phyloP scores from a whole-genome alignment of 1,140 invertebrate species.

The Pseudobourletiella spinata region DNA sequence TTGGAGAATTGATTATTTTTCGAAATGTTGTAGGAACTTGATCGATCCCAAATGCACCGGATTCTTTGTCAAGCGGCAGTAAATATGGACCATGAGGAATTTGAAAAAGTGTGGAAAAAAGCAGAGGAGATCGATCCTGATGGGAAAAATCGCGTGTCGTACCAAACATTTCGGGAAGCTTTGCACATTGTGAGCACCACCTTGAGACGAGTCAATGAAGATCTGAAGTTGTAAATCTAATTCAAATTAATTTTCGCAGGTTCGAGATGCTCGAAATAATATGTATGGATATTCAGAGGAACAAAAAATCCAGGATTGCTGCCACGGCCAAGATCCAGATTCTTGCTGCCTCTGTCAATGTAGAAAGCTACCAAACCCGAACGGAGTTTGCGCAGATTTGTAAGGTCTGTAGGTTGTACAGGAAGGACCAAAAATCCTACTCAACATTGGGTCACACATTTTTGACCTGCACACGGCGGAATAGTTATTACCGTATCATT shows the following conservation, averaged over 20 bases:
- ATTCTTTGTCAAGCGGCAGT: constrained; percentile 27
- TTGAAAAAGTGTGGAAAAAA: constrained; percentile 28
- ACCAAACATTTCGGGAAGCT: constrained; percentile 35
- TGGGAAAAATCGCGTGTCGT: constrained; percentile 25
- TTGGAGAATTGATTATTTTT: no score
- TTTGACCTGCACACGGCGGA: no score
- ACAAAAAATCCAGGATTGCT: neutral
- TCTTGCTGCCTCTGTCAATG: neutral
- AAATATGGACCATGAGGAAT: constrained; percentile 23
- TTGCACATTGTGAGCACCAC: constrained; percentile 18
- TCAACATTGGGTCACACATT: no score
- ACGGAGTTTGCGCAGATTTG: neutral
- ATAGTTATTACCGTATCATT: no score
- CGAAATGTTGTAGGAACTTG: constrained; percentile 13
- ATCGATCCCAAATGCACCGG: constrained; percentile 18
- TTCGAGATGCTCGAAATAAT: neutral
- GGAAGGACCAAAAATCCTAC: no score
- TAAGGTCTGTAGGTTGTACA: no score
- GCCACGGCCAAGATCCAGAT: neutral
- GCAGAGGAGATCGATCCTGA: constrained; percentile 29
- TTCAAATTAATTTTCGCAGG: no score
- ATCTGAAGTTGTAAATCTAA: no score
- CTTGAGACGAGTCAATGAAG: no score
- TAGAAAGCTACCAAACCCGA: neutral
- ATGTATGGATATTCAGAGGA: constrained; percentile 1